Evolutionary conservation across 2,797 vertebrate species (phyloP).

Genomic region (Morelia viridis): DNA sequence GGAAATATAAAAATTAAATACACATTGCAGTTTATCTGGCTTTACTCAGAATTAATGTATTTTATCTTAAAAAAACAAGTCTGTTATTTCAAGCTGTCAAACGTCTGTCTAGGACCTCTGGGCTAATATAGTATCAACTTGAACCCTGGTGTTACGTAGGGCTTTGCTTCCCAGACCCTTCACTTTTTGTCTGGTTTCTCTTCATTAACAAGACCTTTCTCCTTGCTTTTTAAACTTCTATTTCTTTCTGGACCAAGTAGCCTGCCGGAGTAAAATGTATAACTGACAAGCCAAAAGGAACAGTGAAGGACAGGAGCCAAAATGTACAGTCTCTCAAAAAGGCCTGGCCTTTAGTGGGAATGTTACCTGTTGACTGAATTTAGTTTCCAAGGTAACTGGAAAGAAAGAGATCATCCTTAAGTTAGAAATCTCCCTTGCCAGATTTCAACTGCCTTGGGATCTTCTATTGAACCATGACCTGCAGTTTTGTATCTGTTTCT

Average conservation of each 20-base stretch:
- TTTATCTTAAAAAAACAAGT: slow-evolving; percentile 27
- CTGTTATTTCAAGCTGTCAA: slow-evolving; percentile 23
- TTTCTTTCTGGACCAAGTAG: slow-evolving; percentile 12
- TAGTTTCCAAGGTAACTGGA: neutral
- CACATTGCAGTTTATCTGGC: neutral
- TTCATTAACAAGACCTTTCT: slow-evolving; percentile 18
- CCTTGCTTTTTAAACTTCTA: neutral
- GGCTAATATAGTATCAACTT: slow-evolving; percentile 6
- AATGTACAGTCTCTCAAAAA: slow-evolving; percentile 2
- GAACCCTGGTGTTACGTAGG: neutral
- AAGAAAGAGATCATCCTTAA: neutral
- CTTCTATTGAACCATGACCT: neutral
- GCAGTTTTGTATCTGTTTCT: neutral
- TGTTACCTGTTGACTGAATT: neutral
- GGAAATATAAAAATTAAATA: slow-evolving; percentile 21
- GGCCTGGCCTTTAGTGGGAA: neutral
- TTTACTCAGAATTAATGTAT: slow-evolving; percentile 19
- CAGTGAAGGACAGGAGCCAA: neutral
- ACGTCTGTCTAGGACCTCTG: slow-evolving; percentile 13
- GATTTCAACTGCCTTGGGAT: neutral
- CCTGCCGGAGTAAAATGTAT: neutral
- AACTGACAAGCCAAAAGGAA: neutral
- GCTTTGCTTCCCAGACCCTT: slow-evolving; percentile 9
- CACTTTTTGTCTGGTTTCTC: slow-evolving; percentile 19
- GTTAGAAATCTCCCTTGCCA: neutral